Base-by-base conservation (phyloP, 2,113 vertebrate genomes). In the Notothenia coriiceps region DNA sequence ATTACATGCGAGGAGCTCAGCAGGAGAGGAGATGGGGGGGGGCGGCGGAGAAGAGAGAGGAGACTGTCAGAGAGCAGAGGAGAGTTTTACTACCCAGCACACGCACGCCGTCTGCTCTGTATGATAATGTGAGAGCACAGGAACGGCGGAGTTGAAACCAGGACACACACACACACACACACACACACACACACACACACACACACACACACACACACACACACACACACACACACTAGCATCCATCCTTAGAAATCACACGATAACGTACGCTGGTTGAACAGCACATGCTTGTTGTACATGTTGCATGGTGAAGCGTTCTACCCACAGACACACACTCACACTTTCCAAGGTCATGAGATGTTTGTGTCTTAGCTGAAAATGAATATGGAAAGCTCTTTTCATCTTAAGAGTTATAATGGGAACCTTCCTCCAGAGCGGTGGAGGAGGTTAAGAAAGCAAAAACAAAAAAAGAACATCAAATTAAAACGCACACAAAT, bases 81-180 rank as follows among this genome's bases (percentile, higher is more conserved):
- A 91, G 92, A 91, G 87, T 87, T 94, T 94, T 92, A 90, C 91
- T 91, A 94, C 89, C 90, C 94, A 91, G 86, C 86, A 90, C 94
- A 95, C 94, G 93, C 91, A 87, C 93, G 80, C 88, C 70, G 94
- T 95, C 94, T 94, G 93, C 93, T 92, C 93, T 89, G 90, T 95
- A 94, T 94, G 94, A 93, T 94, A 95, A 94, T 94, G 91, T 73
- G 83, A 91, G 83, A 88, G 81, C 80, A 81, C 86, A 82, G 83
- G 83, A 91, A 79, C 78, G 70, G 81, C 77, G 84, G 89, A 84
- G 93, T 92, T 93, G 84, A 94, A 93, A 91, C 72, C 88, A 92
- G 93, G 93, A 91, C 91, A 66, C 50, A 59, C 54, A 66, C 67
- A 79, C 50, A 82, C 65, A 68, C 54, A 67, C 63, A 60, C 20